Conservation (phyloP, 30 jellyfish, hydroid and myxozoan species). For the Sanderia malayensis region DNA sequence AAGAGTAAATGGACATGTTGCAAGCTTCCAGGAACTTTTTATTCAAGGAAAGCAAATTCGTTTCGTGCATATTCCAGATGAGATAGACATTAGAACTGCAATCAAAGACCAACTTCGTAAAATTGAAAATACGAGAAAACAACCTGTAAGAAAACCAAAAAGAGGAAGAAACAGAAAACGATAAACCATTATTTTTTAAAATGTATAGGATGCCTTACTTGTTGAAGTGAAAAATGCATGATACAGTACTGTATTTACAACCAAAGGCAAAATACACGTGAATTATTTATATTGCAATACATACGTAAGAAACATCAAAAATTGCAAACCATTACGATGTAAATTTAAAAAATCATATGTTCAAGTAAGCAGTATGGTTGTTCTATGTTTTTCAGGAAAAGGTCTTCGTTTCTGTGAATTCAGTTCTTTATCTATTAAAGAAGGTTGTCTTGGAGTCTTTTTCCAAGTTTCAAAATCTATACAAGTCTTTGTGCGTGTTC, state of each 20-base stretch:
- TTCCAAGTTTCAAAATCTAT: slow-evolving; percentile 61
- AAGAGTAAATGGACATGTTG: slow-evolving; percentile 43
- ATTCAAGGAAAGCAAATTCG: slow-evolving; percentile 74
- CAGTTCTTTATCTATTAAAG: slow-evolving; percentile 30
- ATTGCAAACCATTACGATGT: too few relatives aligned
- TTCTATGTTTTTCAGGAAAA: slow-evolving; percentile 33
- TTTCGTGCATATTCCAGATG: slow-evolving; percentile 90
- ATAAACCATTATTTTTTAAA: too few relatives aligned
- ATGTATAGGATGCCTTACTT: too few relatives aligned
- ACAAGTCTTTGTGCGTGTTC: slow-evolving; percentile 24
- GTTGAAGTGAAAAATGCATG: too few relatives aligned
- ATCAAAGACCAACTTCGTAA: slow-evolving; percentile 39
- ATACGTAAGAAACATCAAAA: too few relatives aligned
- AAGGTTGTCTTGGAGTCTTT: slow-evolving; percentile 14
- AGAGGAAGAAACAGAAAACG: slow-evolving; percentile 43
- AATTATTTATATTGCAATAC: too few relatives aligned
- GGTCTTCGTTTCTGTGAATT: slow-evolving; percentile 33
- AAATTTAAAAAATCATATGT: too few relatives aligned
- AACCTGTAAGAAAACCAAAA: slow-evolving; percentile 22
- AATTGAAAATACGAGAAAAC: slow-evolving; percentile 39
- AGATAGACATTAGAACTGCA: slow-evolving; percentile 72
- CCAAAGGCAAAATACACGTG: too few relatives aligned
- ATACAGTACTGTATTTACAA: too few relatives aligned
- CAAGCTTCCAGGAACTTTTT: slow-evolving; percentile 40
- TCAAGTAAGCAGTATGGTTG: slow-evolving; percentile 34